Percentiles rank a stretch among this genome's conserved stretches.
Conservation (phyloP, 2,888 invertebrate genomes). For the Netelia fuscicornis region DNA sequence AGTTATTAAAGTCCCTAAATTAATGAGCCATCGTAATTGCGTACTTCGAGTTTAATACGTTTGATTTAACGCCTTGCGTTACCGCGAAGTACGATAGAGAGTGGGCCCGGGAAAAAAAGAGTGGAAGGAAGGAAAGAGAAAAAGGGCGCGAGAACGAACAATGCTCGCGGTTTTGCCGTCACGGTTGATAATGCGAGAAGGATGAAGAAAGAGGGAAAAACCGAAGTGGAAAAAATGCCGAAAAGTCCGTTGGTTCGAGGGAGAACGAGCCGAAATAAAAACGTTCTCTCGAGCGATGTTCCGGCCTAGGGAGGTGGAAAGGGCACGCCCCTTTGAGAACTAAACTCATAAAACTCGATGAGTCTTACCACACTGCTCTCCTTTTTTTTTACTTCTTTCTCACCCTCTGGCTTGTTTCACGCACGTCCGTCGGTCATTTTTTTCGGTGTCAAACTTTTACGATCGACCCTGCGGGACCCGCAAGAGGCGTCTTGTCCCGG, state of each 20-base stretch:
- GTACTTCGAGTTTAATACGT: constrained; percentile 47
- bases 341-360: constrained; percentile 76
- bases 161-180: constrained; percentile 56
- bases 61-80: constrained; percentile 66
- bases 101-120: constrained; percentile 46
- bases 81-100: constrained; percentile 18
- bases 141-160: constrained; percentile 51
- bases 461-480: constrained; percentile 70
- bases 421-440: constrained; percentile 65
- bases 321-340: constrained; percentile 71
- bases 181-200: constrained; percentile 27
- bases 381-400: constrained; percentile 46
- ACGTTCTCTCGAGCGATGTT: constrained; percentile 53
- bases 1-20: constrained; percentile 38
- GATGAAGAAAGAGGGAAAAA: constrained; percentile 31
- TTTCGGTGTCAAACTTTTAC: constrained; percentile 76
- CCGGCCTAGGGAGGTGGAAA: constrained; percentile 68
- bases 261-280: constrained; percentile 60
- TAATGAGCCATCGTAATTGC: constrained; percentile 12
- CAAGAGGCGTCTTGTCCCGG: constrained; percentile 56
- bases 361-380: constrained; percentile 70
- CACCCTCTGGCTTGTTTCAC: constrained; percentile 39
- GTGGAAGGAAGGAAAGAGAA: constrained; percentile 15
- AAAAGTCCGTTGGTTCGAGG: constrained; percentile 9
- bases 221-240: constrained; percentile 35